Evolutionary conservation across 2,113 vertebrate genomes (phyloP), one percentile per base, ranked within the genome.

Genomic region (Xenopus laevis): DNA sequence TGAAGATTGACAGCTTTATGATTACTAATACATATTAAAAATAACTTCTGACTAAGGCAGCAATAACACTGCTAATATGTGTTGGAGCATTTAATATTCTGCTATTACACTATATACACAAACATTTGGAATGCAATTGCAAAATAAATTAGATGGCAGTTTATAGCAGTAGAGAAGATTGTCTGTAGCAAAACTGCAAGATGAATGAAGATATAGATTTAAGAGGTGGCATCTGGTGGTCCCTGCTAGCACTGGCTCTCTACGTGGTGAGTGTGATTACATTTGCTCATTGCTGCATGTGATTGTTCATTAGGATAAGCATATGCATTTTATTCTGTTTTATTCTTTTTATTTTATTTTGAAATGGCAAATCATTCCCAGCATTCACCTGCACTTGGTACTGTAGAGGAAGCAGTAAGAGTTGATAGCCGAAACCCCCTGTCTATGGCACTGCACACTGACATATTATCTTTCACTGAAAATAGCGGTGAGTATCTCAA

Each of bases 301-400:
- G 2, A 27, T 7, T 3, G 9, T 60, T 60, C 7, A 11, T 6
- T 27, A 4, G 11, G 18, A 40, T 47, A 62, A 62, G 9, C 13
- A 15, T 60, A 53, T 55, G 18, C 17, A 16, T 46, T 58, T 13
- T 65, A 45, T 46, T 73, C 15, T 66, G 46, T 21, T 12, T 44
- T 33, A 40, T 73, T 18, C 33, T 16, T 45, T 9, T 20, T 23
- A 60, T 45, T 9, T 20, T 23, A 60, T 60, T 60, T 21, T 21
- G 18, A 60, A 60, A 60, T 65, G 17, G 7, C n/a, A 27, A 60
- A 18, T 40, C 33, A 10, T 15, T 45, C n/a, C 23, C 13, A 74
- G 72, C 23, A 27, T 47, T 33, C 33, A 66, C 63, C 72, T 74
- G 72, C 20, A 74, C 30, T 30, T 72, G 71, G 20, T 74, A 17